phyloP scores from a whole-genome alignment of 2,797 vertebrate genomes.

The Halcyon chelicuti region DNA sequence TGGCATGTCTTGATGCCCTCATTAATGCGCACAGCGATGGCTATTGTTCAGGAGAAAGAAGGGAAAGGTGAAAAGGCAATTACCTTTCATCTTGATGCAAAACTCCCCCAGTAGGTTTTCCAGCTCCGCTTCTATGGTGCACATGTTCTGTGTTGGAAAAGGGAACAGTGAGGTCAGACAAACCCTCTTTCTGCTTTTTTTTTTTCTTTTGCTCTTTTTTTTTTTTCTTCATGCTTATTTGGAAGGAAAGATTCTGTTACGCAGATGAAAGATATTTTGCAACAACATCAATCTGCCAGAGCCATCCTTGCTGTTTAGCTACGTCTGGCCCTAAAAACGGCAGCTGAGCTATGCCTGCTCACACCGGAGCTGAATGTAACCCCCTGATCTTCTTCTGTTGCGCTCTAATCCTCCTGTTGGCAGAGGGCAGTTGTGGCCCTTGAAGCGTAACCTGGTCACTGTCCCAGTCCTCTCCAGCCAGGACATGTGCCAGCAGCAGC shows the following conservation, averaged over 20 bases:
- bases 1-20: neutral
- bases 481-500: neutral
- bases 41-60: neutral
- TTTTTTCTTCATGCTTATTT: neutral
- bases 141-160: slow-evolving; percentile 89
- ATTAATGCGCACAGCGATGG: neutral
- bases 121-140: slow-evolving; percentile 92
- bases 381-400: neutral
- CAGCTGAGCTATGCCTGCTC: neutral
- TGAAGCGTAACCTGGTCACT: neutral
- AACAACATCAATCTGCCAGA: neutral
- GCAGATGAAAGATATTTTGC: neutral
- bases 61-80: neutral
- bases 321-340: neutral
- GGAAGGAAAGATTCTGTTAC: neutral
- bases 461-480: neutral
- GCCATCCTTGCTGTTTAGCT: neutral
- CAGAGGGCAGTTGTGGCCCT: neutral
- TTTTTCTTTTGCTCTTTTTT: neutral
- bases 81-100: slow-evolving; percentile 99
- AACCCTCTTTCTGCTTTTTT: neutral
- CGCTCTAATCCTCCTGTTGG: neutral
- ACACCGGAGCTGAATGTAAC: neutral
- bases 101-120: slow-evolving; percentile 96
- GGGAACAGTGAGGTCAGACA: slow-evolving; percentile 2